Conservation (phyloP, 92 coral and sea anemone species). For the Chrysogorgia sp. region DNA sequence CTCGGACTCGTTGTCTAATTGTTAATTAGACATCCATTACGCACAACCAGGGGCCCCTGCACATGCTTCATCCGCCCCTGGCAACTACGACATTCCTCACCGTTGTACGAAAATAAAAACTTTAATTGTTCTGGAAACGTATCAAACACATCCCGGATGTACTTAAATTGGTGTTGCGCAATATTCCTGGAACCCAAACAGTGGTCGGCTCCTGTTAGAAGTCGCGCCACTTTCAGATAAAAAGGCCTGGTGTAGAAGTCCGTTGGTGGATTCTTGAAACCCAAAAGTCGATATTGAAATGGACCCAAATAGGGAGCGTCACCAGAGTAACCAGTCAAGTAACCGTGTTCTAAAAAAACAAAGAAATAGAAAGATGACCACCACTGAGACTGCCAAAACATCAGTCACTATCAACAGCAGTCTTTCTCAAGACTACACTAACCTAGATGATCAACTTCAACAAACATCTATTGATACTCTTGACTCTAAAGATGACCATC, state of each 20-base stretch:
- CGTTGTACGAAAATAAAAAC: constrained; percentile 57
- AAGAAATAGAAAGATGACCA: background rate
- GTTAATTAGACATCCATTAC: no score
- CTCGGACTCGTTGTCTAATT: no score
- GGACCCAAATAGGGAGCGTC: constrained; percentile 67
- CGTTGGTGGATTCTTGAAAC: constrained; percentile 68
- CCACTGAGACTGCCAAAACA: no score
- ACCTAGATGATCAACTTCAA: no score
- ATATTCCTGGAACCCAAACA: constrained; percentile 61
- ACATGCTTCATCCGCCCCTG: no score
- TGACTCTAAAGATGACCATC: no score
- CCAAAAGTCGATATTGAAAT: constrained; percentile 57
- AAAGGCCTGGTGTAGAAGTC: constrained; percentile 77
- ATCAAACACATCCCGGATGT: constrained; percentile 51
- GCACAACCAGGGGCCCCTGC: no score
- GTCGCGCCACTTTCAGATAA: constrained; percentile 29
- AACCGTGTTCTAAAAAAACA: constrained; percentile 51
- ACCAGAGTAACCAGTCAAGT: constrained; percentile 63
- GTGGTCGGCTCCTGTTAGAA: constrained; percentile 18
- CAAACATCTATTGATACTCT: no score
- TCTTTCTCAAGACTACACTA: no score
- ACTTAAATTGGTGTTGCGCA: constrained; percentile 46
- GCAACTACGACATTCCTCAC: background rate
- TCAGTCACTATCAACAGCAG: no score
- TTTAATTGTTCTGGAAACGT: constrained; percentile 54